Evolutionary conservation across 2,797 vertebrate species (phyloP).

Genomic region (Poecilia velifera): DNA sequence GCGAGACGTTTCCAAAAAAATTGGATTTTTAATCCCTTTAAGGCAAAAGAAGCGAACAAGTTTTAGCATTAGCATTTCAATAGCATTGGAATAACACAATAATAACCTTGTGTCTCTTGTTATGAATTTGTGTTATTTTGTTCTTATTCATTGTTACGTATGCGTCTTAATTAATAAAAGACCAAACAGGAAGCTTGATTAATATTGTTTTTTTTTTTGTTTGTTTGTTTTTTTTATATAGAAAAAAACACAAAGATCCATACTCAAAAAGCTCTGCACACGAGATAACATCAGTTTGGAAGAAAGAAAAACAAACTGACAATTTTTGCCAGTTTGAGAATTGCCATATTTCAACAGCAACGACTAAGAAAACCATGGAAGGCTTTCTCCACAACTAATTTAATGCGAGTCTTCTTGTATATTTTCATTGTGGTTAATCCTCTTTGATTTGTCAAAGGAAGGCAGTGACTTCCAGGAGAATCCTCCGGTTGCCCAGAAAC

Average conservation of each 20-base stretch:
- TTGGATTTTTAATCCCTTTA: not conserved
- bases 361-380: not conserved
- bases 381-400: not conserved
- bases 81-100: not conserved
- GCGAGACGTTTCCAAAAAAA: not conserved
- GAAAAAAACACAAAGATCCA: not conserved
- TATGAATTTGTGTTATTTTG: not conserved
- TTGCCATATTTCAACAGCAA: no score
- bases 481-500: conserved; percentile 24
- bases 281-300: not conserved
- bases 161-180: not conserved
- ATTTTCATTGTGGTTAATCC: conserved; percentile 14
- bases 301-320: not conserved
- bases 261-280: not conserved
- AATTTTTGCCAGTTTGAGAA: not conserved
- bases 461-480: conserved; percentile 8
- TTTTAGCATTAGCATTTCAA: not conserved
- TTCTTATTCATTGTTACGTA: not conserved
- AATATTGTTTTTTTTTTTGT: not conserved
- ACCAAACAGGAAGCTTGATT: not conserved
- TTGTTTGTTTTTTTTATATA: not conserved
- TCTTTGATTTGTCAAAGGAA: conserved; percentile 5
- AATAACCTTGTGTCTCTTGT: not conserved
- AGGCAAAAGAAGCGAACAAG: not conserved
- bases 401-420: not conserved